Conservation (phyloP, 1,140 invertebrate genomes). For the Paraescarpia echinospica region DNA sequence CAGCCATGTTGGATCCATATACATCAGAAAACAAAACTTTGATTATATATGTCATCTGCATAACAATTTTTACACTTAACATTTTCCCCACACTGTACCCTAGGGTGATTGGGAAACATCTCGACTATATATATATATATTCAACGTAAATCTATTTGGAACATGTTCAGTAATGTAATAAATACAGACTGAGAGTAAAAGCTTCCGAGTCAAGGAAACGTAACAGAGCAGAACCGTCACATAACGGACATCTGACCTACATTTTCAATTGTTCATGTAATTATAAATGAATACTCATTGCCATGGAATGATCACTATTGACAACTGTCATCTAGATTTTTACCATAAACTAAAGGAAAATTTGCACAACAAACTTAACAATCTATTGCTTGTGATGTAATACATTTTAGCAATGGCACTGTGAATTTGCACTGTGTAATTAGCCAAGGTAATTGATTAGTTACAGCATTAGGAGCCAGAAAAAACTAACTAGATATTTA, state of each 20-base stretch:
- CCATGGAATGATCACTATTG: not conserved
- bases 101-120: not conserved
- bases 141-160: not conserved
- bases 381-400: not conserved
- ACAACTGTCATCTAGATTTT: not conserved
- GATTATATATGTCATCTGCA: not conserved
- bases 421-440: not conserved
- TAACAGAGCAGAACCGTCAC: not conserved
- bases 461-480: not conserved
- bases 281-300: not conserved
- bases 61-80: not conserved
- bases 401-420: not conserved
- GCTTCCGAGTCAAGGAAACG: not conserved
- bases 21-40: not conserved
- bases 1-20: not conserved
- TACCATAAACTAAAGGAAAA: not conserved
- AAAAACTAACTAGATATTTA: not conserved
- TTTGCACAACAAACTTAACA: not conserved
- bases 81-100: not conserved
- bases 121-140: too few relatives aligned
- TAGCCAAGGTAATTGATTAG: not conserved
- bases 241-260: not conserved
- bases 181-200: not conserved
- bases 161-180: not conserved
- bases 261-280: not conserved